Conservation (phyloP, 2,888 invertebrate species). For the Lottia gigantea region DNA sequence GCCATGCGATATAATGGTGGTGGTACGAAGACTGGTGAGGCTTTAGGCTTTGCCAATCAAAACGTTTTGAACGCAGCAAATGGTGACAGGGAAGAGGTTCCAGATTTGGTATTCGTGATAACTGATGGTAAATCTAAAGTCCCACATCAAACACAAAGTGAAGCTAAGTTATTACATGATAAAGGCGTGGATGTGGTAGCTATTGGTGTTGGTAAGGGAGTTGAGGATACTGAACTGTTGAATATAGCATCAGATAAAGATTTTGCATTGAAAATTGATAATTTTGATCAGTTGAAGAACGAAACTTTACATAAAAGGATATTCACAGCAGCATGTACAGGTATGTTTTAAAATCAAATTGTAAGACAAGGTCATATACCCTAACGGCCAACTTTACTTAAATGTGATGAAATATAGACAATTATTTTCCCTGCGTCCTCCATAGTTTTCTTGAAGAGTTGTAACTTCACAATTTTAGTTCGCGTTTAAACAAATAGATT, state of each 20-base stretch:
- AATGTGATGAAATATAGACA: no score
- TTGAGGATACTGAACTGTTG: not conserved
- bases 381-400: no score
- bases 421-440: no score
- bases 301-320: not conserved
- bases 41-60: not conserved
- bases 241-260: not conserved
- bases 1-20: not conserved
- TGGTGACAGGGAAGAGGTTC: not conserved
- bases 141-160: not conserved
- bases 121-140: not conserved
- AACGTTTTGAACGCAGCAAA: not conserved
- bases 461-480: no score
- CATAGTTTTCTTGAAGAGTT: no score
- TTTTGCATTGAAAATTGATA: not conserved
- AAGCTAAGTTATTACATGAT: not conserved
- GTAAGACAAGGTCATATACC: no score
- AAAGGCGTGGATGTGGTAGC: not conserved
- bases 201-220: not conserved
- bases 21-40: not conserved
- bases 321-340: not conserved
- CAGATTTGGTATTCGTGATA: constrained; percentile 2
- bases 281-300: not conserved
- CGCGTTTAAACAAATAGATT: no score
- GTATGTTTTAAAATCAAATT: not conserved